Conservation (phyloP, 1,140 invertebrate genomes). For the Dryas iulia region DNA sequence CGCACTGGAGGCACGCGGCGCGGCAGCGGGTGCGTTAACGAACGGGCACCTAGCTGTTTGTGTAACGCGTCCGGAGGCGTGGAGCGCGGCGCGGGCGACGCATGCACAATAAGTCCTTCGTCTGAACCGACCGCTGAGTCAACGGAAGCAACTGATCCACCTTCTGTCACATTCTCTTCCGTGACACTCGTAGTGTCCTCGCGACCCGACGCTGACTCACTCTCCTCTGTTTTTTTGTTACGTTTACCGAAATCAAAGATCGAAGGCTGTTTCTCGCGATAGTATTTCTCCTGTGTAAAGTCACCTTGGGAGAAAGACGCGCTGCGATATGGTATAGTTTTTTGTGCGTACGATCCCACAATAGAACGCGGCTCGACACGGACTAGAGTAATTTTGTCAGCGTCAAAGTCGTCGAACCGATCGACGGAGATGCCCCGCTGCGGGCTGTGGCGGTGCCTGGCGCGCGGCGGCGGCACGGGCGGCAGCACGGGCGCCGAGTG, state of each 20-base stretch:
- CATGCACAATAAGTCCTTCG: constrained; percentile 76
- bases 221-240: constrained; percentile 50
- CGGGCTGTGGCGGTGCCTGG: constrained; percentile 60
- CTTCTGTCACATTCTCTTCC: constrained; percentile 65
- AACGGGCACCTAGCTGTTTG: constrained; percentile 71
- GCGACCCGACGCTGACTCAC: constrained; percentile 34
- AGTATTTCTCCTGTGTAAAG: constrained; percentile 79
- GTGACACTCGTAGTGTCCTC: constrained; percentile 43
- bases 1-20: constrained; percentile 68
- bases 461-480: constrained; percentile 63
- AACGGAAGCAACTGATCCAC: constrained; percentile 80
- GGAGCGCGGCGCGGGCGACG: constrained; percentile 67
- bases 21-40: constrained; percentile 77
- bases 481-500: constrained; percentile 64
- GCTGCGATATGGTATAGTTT: constrained; percentile 85
- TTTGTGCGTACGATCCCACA: constrained; percentile 81
- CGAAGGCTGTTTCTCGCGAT: constrained; percentile 66
- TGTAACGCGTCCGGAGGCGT: constrained; percentile 67
- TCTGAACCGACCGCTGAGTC: constrained; percentile 83
- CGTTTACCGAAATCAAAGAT: constrained; percentile 71
- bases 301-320: constrained; percentile 93
- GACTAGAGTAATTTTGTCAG: constrained; percentile 71
- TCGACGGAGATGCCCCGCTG: constrained; percentile 62
- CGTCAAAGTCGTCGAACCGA: constrained; percentile 67
- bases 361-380: constrained; percentile 81